Evolutionary conservation across 2,888 invertebrate species (phyloP), one percentile per base, ranked within the genome.

Genomic region (Archips crataeganus): DNA sequence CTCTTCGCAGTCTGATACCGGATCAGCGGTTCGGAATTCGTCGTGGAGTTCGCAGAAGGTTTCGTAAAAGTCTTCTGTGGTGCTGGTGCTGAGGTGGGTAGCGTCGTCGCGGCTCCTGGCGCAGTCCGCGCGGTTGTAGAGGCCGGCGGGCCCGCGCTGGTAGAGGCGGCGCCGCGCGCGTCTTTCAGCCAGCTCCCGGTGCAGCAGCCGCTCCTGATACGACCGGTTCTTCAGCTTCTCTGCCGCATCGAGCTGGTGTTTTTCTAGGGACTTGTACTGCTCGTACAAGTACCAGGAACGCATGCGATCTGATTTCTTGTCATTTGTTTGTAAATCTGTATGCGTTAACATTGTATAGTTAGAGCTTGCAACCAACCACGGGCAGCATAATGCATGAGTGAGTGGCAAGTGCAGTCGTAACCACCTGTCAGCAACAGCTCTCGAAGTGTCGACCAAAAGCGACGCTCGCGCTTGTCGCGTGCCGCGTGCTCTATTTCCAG

Each of bases 221-320:
- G 88, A 87, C 72, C 82, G 87, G 74, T 90, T 85, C 74, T 89
- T 90, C 59, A 93, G 80, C 77, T 82, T 86, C 71, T 85, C 83
- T 3, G 89, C 85, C 6, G 91, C 92, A 70, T 93, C 88, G 47
- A 88, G 77, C 78, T 94, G 93, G 75, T 87, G 90, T 59, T 81
- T 85, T 78, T 93, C 92, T 1, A 94, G 80, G 1, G 93, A 87
- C 80, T 91, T 94, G 73, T 85, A 94, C 76, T 94, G 94, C 77
- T 94, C 94, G 69, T 92, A 93, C 61, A 93, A 77, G 76, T 93
- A 94, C 94, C 94, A 94, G 6, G 93, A 93, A 5, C 90, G 89
- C 67, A 93, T 89, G 10, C 92, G 85, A 63, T 85, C 83, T n/a
- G 90, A 87, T 77, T 89, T 92, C 78, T 85, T 88, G 69, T 84